phyloP scores from a whole-genome alignment of 2,888 invertebrate genomes.

The Ichneumoninae sp. region DNA sequence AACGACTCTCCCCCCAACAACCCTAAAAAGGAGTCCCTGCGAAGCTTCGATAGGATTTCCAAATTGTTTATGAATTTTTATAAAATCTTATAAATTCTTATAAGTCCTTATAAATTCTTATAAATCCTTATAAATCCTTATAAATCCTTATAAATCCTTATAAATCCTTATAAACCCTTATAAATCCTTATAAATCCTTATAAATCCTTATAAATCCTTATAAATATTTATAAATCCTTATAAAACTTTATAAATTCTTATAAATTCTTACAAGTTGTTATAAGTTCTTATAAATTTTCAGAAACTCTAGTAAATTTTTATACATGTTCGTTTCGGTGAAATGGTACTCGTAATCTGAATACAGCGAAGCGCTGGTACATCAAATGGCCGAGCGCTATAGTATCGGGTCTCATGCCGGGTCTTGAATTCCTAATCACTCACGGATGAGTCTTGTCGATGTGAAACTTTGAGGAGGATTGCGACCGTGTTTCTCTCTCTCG shows the following conservation, averaged over 20 bases:
- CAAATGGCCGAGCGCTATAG: background rate
- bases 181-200: background rate
- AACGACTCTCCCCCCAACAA: conserved; percentile 11
- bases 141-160: no score
- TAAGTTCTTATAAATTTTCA: background rate
- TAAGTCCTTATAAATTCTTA: no score
- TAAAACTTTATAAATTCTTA: no score
- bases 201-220: background rate
- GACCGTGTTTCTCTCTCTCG: conserved; percentile 31
- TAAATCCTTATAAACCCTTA: no score
- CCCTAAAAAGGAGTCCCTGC: background rate
- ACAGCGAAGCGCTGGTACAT: conserved; percentile 2
- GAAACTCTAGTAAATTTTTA: background rate
- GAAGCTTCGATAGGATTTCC: background rate
- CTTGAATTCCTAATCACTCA: conserved; percentile 62
- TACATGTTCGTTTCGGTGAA: background rate
- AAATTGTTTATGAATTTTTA: background rate
- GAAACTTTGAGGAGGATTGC: conserved; percentile 50
- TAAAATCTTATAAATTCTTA: background rate
- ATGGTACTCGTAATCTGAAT: background rate
- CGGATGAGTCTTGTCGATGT: conserved; percentile 48
- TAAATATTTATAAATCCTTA: no score
- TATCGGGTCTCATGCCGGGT: conserved; percentile 8
- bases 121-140: no score
- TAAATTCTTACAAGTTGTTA: background rate